A percentile compares a stretch with the other conserved stretches of the same genome.
Conservation (phyloP, 2,797 vertebrate species). For the Cuculus canorus region DNA sequence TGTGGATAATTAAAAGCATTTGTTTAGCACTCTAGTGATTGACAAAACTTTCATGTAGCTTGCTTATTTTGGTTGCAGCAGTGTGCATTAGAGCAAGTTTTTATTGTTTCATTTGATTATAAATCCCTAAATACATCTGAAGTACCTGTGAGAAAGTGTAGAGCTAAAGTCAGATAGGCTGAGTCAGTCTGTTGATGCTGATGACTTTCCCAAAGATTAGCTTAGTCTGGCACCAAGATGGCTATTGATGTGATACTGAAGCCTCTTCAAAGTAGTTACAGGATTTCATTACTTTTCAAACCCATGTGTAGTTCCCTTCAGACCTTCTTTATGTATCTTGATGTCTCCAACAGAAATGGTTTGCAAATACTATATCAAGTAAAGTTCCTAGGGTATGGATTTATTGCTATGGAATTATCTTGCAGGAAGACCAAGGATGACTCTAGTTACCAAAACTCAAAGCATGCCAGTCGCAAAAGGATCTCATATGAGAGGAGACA, state of each 20-base stretch:
- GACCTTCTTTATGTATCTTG: not conserved
- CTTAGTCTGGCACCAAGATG: not conserved
- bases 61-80: not conserved
- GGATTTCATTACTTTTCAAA: not conserved
- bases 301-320: not conserved
- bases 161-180: not conserved
- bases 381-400: not conserved
- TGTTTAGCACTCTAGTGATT: not conserved
- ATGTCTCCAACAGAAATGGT: accelerated
- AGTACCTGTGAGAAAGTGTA: not conserved
- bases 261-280: accelerated
- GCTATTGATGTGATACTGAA: not conserved
- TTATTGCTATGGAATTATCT: not conserved
- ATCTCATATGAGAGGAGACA: not conserved
- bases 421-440: not conserved
- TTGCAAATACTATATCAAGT: not conserved
- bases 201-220: not conserved
- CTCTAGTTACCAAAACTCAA: not conserved
- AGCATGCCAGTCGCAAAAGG: not conserved
- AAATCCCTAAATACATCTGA: not conserved
- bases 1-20: not conserved
- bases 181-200: not conserved
- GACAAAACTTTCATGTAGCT: not conserved
- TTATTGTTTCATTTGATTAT: not conserved
- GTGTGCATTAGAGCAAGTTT: not conserved